These are phyloP conservation scores for Ichneumoninae sp. DNA, from an alignment of 2,888 invertebrate species.

Conservation along the genomic window DNA sequence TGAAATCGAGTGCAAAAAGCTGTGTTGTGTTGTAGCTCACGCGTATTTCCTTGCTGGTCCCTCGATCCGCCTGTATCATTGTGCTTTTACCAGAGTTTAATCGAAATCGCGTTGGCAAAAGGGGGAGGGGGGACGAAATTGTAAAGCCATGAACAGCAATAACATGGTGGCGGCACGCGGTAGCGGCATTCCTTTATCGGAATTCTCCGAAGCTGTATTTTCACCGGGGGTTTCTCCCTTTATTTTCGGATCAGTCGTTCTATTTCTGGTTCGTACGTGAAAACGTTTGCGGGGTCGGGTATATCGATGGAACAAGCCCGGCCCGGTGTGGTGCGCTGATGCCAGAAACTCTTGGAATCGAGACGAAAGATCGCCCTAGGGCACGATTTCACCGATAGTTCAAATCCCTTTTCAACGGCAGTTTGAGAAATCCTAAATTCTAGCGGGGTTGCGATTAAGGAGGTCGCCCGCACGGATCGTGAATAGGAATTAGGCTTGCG, in stretches of 20 bases:
- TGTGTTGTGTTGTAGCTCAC: background rate
- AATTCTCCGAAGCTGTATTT: constrained; percentile 49
- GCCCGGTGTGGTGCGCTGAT: constrained; percentile 3
- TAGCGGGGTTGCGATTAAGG: constrained; percentile 74
- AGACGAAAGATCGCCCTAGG: constrained; percentile 60
- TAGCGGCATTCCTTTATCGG: constrained; percentile 57
- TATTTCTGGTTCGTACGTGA: constrained; percentile 54
- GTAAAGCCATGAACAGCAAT: constrained; percentile 56
- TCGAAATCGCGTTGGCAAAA: constrained; percentile 30
- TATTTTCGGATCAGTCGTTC: constrained; percentile 60
- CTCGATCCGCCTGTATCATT: constrained; percentile 6
- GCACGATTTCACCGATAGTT: constrained; percentile 69
- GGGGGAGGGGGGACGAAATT: constrained; percentile 10
- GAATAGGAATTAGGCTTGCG: constrained; percentile 73
- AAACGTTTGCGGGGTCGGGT: constrained; percentile 45
- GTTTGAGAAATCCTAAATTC: constrained; percentile 75
- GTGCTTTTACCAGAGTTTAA: constrained; percentile 45
- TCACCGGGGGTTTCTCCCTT: constrained; percentile 26
- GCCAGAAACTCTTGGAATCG: constrained; percentile 38
- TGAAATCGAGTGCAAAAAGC: background rate
- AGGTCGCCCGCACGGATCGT: constrained; percentile 69
- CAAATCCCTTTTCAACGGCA: constrained; percentile 66
- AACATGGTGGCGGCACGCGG: constrained; percentile 35
- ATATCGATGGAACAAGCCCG: constrained; percentile 5
- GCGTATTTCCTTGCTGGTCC: background rate